Percentiles rank a stretch among this genome's conserved stretches.
Evolutionary conservation across 2,113 vertebrate genomes (phyloP).

Genomic region (Cheirogaleus medius): DNA sequence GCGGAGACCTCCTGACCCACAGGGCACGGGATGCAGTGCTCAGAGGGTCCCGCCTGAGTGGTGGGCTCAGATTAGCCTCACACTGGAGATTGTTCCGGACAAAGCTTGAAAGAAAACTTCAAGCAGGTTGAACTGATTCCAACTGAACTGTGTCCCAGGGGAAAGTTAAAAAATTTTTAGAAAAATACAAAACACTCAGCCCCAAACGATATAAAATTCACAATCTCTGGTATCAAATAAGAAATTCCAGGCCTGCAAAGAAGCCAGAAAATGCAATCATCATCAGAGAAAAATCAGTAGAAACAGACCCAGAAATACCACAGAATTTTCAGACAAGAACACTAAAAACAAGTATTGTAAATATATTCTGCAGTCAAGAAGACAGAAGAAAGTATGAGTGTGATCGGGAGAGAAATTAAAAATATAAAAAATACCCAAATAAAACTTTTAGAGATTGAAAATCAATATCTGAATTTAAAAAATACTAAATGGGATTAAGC

Average conservation of each 20-base stretch:
- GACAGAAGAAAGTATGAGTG: not conserved
- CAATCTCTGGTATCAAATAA: not conserved
- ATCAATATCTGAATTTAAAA: not conserved
- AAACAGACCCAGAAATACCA: not conserved
- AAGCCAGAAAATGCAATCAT: not conserved
- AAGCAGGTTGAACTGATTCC: not conserved
- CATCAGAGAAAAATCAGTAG: not conserved
- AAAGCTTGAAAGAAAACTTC: not conserved
- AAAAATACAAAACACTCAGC: not conserved
- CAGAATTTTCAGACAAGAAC: not conserved
- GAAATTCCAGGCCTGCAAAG: not conserved
- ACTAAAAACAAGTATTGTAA: not conserved
- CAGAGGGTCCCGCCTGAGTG: accelerated
- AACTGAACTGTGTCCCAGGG: not conserved
- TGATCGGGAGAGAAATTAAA: not conserved
- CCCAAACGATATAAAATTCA: not conserved
- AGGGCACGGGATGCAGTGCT: accelerated
- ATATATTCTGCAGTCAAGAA: not conserved
- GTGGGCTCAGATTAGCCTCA: not conserved
- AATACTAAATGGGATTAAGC: not conserved
- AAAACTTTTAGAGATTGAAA: not conserved
- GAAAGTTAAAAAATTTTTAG: not conserved
- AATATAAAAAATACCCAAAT: not conserved
- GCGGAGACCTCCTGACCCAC: not conserved
- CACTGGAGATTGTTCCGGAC: not conserved